Percentiles rank a stretch among this genome's conserved stretches.
phyloP scores from a whole-genome alignment of 1,140 invertebrate genomes.

The Gryllus bimaculatus region DNA sequence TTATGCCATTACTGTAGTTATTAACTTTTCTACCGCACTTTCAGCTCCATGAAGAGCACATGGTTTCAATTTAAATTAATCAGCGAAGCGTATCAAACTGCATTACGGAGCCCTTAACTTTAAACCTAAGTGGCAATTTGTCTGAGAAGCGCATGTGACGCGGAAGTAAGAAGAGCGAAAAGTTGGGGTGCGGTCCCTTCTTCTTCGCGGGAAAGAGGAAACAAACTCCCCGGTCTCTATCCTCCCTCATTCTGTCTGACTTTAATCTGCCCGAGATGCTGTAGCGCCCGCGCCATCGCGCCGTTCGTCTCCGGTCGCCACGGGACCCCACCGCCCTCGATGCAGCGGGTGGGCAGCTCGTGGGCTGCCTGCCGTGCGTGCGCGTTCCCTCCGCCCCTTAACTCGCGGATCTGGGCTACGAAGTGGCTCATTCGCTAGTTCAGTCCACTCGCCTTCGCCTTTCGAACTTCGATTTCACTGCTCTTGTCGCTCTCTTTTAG shows the following conservation, averaged over 20 bases:
- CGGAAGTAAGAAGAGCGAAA: background rate
- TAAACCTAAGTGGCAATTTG: background rate
- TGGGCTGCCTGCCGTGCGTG: too few species aligned
- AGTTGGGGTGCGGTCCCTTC: background rate
- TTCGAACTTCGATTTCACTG: too few species aligned
- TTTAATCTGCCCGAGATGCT: background rate
- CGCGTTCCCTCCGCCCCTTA: too few species aligned
- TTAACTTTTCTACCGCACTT: background rate
- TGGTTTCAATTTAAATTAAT: background rate
- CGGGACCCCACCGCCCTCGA: too few species aligned
- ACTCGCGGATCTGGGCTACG: too few species aligned
- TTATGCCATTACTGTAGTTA: background rate
- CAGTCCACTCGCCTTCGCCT: too few species aligned
- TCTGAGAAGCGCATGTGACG: background rate
- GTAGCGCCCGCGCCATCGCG: background rate
- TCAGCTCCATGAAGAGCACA: background rate
- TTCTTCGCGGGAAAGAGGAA: too few species aligned
- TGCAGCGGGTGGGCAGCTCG: too few species aligned
- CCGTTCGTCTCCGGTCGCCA: too few species aligned
- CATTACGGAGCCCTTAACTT: background rate
- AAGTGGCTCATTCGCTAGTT: too few species aligned
- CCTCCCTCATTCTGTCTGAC: background rate
- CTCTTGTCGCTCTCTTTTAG: too few species aligned
- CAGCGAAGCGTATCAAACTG: background rate
- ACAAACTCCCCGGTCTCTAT: background rate